phyloP scores from a whole-genome alignment of 2,797 vertebrate genomes.

The Chloroceryle amazona region DNA sequence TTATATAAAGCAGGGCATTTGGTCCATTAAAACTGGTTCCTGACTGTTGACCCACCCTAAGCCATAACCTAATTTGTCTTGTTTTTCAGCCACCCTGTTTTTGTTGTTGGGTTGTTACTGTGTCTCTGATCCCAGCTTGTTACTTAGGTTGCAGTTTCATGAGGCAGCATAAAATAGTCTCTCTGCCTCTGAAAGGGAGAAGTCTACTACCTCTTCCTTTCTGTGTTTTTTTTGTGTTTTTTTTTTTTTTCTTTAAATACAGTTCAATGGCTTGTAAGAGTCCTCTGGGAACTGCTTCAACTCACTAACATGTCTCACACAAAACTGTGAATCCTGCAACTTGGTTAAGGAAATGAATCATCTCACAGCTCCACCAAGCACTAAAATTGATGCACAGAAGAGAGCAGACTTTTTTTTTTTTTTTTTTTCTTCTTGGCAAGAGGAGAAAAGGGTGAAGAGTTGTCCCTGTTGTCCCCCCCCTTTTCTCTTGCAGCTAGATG shows the following conservation, averaged over 20 bases:
- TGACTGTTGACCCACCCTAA: background rate
- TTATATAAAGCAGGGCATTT: background rate
- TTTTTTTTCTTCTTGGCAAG: background rate
- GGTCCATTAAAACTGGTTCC: background rate
- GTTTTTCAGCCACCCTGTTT: background rate
- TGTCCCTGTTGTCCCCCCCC: background rate
- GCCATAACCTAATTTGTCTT: background rate
- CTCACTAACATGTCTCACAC: background rate
- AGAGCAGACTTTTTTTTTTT: background rate
- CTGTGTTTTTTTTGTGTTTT: background rate
- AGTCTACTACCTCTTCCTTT: background rate
- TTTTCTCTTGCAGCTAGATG: background rate
- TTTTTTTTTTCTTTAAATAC: background rate
- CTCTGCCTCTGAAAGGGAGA: background rate
- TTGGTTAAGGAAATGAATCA: background rate
- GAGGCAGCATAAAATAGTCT: background rate
- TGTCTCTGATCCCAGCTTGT: background rate
- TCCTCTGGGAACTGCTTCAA: background rate
- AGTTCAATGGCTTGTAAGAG: background rate
- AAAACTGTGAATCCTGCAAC: background rate
- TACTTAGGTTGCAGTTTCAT: background rate
- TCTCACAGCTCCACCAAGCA: background rate
- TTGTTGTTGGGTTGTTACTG: background rate
- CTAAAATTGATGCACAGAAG: background rate
- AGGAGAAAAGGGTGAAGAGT: background rate